Percentiles rank a stretch among this genome's conserved stretches.
These are phyloP conservation scores for Tenualosa ilisha DNA, from an alignment of 2,797 vertebrate genomes.

Conservation along the genomic window DNA sequence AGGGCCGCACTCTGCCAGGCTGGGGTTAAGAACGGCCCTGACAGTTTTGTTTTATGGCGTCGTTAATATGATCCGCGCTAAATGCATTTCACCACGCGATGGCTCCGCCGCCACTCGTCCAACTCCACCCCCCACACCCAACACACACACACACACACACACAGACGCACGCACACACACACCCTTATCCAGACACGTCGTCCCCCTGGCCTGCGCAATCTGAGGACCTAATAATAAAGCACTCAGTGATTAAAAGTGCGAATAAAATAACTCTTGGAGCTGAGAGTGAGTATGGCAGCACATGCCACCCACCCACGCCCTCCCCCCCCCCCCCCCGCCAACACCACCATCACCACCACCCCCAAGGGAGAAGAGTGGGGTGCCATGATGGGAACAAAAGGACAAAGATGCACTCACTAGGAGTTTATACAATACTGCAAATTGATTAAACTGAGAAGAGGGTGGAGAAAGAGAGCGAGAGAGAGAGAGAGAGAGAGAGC, in stretches of 20 bases:
- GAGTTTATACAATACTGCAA: slow-evolving; percentile 74
- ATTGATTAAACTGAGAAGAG: slow-evolving; percentile 73
- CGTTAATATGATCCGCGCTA: slow-evolving; percentile 78
- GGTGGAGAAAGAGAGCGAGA: slow-evolving; percentile 56
- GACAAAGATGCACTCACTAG: slow-evolving; percentile 73
- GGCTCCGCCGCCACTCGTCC: slow-evolving; percentile 60
- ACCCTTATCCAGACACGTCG: slow-evolving; percentile 42
- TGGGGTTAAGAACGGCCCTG: slow-evolving; percentile 76
- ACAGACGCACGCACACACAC: not conserved
- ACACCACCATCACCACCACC: slow-evolving; percentile 31
- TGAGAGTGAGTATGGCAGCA: slow-evolving; percentile 74
- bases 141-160: not conserved
- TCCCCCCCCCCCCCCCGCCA: slow-evolving; percentile 29
- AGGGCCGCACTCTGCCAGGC: slow-evolving; percentile 66
- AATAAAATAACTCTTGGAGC: slow-evolving; percentile 79
- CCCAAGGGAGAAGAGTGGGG: slow-evolving; percentile 62
- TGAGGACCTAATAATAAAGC: slow-evolving; percentile 81
- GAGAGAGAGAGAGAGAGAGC: slow-evolving; percentile 59
- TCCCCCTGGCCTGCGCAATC: slow-evolving; percentile 70
- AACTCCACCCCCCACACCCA: not conserved
- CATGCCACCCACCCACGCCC: slow-evolving; percentile 68
- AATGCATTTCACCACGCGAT: slow-evolving; percentile 70
- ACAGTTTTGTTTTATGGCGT: slow-evolving; percentile 76
- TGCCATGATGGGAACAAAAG: slow-evolving; percentile 73
- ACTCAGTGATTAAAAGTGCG: slow-evolving; percentile 83